Conservation (phyloP, 1,140 invertebrate genomes). For the Epicauta chinensis region DNA sequence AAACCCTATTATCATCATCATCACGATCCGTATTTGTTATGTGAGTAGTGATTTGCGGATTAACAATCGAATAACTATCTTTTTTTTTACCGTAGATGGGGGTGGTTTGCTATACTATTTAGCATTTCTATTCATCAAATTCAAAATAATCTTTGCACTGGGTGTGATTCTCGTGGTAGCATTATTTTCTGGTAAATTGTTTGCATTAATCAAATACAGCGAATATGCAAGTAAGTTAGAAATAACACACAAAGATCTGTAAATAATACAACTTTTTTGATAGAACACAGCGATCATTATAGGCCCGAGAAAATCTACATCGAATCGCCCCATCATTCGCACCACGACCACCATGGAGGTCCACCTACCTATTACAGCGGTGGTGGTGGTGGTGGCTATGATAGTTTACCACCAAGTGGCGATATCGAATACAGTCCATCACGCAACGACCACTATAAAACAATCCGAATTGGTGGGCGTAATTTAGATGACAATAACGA, state of each 20-base stretch:
- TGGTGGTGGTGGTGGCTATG: neutral
- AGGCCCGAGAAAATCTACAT: conserved; percentile 28
- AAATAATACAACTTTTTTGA: too few species aligned
- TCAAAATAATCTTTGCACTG: conserved; percentile 35
- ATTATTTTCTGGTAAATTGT: conserved; percentile 36
- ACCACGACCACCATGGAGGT: neutral
- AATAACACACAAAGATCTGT: too few species aligned
- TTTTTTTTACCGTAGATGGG: conserved; percentile 15
- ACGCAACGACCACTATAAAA: too few species aligned
- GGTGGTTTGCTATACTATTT: conserved; percentile 25
- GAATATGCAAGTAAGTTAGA: conserved; percentile 33
- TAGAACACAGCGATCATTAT: conserved; percentile 3
- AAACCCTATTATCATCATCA: conserved; percentile 16
- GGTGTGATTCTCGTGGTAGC: conserved; percentile 33
- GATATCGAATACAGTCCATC: neutral
- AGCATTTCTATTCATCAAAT: conserved; percentile 36
- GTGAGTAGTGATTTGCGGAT: conserved; percentile 17
- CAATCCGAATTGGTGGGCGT: too few species aligned
- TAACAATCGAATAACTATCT: neutral
- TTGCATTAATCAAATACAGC: conserved; percentile 32
- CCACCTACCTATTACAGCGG: neutral
- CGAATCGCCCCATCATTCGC: conserved; percentile 13
- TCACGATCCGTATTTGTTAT: conserved; percentile 16
- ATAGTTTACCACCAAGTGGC: neutral
- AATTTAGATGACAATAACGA: too few species aligned